Evolutionary conservation across 2,113 vertebrate species (phyloP), one percentile per base, ranked within the genome.

Genomic region (Lanius ludovicianus): DNA sequence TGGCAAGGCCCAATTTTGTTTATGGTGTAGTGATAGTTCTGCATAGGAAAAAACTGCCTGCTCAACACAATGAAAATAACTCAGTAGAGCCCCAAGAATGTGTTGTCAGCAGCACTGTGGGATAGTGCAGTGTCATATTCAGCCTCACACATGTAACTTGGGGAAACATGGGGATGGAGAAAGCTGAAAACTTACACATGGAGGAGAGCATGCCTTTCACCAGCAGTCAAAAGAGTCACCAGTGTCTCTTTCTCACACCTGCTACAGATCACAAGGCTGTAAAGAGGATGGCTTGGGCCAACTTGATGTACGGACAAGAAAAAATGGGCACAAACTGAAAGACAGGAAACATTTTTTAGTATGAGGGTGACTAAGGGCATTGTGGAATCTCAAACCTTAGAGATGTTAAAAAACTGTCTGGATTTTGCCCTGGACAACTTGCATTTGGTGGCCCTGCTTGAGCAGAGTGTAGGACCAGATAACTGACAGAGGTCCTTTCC

Each of bases 331-430:
- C 25, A 52, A 60, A 71, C 11, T 62, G 30, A 94, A 91, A 86
- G 23, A 60, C 3, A 49, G 14, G 11, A 41, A 82, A 46, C 5
- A 25, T 56, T 84, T 76, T 69, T 81, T n/a, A 59, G 27, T 23
- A 18, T 52, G 5, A 81, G 12, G 7, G 13, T 62, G n/a, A 62
- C 9, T 9, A 28, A 91, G 23, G 15, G 52, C 1, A 0, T 11
- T 89, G 31, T 57, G 23, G 17, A 50, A 10, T 50, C 7, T 70
- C 23, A 33, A 42, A 57, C 22, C 20, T 19, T 68, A 33, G 25
- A 55, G 15, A 21, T 42, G 27, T 18, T 60, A n/a, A 50, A 60
- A 68, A 64, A 10, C 4, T 21, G 3, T 42, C 15, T 56, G 49
- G 39, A 60, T 30, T 60, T 77, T 49, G 4, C 6, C 30, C 17